These are phyloP conservation scores for Ursus arctos DNA, from an alignment of 2,113 vertebrate genomes.

Conservation along the genomic window DNA sequence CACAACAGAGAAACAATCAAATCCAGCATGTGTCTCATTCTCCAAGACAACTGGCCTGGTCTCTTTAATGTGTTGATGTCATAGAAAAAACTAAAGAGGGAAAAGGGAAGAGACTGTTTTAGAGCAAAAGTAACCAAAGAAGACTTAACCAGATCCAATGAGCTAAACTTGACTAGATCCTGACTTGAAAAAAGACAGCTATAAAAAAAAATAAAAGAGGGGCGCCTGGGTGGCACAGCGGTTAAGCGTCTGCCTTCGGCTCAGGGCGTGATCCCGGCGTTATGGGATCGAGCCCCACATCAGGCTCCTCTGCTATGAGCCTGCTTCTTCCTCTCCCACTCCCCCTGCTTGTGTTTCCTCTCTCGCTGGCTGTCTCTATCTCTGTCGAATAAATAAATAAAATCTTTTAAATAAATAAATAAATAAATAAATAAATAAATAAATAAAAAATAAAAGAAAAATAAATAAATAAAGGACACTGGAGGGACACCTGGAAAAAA, in stretches of 20 bases:
- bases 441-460: background rate
- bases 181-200: background rate
- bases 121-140: background rate
- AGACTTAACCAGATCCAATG: background rate
- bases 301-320: too few relatives aligned
- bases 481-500: background rate
- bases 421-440: too few relatives aligned
- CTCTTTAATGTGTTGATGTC: background rate
- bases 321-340: too few relatives aligned
- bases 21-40: background rate
- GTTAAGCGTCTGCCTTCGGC: too few relatives aligned
- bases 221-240: too few relatives aligned
- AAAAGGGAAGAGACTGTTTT: background rate
- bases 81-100: background rate
- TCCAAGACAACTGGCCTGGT: background rate
- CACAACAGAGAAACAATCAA: background rate
- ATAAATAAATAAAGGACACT: background rate
- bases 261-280: too few relatives aligned
- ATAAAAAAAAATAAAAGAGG: background rate
- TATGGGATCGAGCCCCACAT: too few relatives aligned
- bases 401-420: too few relatives aligned
- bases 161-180: background rate
- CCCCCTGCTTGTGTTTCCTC: too few relatives aligned
- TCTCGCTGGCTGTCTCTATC: too few relatives aligned
- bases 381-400: background rate